Evolutionary conservation across 2,888 invertebrate genomes (phyloP), one percentile per base, ranked within the genome.

Genomic region (Meghimatium bilineatum): DNA sequence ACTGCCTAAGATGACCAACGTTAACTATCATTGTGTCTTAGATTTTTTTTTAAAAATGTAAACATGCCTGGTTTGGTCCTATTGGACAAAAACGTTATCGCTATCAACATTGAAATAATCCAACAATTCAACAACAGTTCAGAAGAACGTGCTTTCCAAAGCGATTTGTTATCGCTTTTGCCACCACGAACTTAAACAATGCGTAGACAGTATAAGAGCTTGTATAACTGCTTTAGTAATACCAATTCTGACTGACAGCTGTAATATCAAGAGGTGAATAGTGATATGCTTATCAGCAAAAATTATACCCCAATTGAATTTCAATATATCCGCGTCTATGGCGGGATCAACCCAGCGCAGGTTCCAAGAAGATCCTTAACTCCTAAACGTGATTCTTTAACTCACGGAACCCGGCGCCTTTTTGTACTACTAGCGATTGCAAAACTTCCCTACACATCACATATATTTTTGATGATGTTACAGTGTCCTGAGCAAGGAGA

Each of bases 361-460:
- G 69, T 34, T 36, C 69, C 69, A 69, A 69, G 69, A 12, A 36
- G 69, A 34, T 69, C 69, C 26, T 20, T 69, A 69, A 36, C 69
- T 69, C 34, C 69, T 23, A 34, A 17, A 36, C 36, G 36, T 69
- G 69, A 69, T 69, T 69, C 69, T 69, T 34, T 34, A 20, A 69
- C 36, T 69, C 36, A 36, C 36, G 34, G 69, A 69, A 69, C 36
- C 69, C 34, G 44, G 71, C 38, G 36, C 34, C 69, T 69, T 2
- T 26, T 26, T 71, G 36, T 71, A n/a, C 44, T 38, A 23, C 71
- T 71, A 38, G 38, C 38, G 38, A 38, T 38, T 71, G n/a, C 38
- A 71, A 71, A 71, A 26, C 38, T 71, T 71, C 38, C 71, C 10
- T 71, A 71, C 71, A 71, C 71, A 71, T 71, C 71, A 71, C 71